Evolutionary conservation across 2,888 invertebrate genomes (phyloP).

Genomic region (Hydropsyche betteni): DNA sequence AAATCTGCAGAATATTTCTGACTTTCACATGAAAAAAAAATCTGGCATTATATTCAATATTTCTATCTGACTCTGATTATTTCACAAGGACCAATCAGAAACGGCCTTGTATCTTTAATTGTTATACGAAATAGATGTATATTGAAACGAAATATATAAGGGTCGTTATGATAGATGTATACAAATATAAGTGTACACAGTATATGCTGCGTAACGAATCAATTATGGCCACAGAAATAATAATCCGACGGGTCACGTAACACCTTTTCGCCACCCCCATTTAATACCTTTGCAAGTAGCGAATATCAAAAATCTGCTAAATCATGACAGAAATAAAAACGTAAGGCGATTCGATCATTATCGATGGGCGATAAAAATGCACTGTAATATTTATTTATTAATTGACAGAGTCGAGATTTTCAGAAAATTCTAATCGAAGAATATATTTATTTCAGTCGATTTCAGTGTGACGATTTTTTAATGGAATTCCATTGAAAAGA

Average conservation of each 20-base stretch:
- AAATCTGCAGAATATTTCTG: no score
- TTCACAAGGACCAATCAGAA: no score
- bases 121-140: no score
- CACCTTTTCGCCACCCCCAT: neutral
- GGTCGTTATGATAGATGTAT: neutral
- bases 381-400: neutral
- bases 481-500: neutral
- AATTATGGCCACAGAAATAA: conserved; percentile 28
- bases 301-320: conserved; percentile 8
- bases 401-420: neutral
- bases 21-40: no score
- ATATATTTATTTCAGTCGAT: neutral
- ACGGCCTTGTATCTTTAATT: no score
- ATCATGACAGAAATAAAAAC: conserved; percentile 28
- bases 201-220: conserved; percentile 23
- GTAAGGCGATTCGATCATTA: neutral
- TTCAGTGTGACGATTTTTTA: neutral
- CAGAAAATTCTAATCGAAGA: neutral
- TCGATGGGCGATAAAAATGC: neutral
- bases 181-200: neutral
- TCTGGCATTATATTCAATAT: no score
- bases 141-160: no score
- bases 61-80: no score
- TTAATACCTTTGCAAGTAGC: neutral
- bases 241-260: conserved; percentile 26